Conservation (phyloP, 1,140 invertebrate genomes). For the Ceratina calcarata region DNA sequence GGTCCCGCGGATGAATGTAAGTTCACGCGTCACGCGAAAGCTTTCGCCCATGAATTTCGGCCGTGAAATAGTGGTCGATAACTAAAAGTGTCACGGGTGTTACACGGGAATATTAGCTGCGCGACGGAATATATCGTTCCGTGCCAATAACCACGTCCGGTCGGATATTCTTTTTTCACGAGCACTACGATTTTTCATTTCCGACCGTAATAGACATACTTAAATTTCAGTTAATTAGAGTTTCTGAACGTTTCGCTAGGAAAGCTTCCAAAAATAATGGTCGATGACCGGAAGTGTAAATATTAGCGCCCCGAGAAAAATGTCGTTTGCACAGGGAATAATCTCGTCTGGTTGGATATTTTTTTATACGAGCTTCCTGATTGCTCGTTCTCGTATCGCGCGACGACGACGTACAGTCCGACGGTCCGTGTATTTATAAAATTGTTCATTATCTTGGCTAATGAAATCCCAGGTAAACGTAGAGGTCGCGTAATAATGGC, state of each 20-base stretch:
- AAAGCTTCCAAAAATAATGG: background rate
- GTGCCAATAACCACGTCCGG: too few relatives aligned
- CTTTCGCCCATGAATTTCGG: background rate
- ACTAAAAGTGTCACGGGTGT: background rate
- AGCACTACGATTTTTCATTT: too few relatives aligned
- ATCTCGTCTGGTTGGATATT: background rate
- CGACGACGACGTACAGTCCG: background rate
- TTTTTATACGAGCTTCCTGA: background rate
- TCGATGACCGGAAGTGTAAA: background rate
- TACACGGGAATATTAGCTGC: background rate
- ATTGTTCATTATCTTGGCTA: slow-evolving; percentile 33
- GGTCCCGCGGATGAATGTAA: background rate
- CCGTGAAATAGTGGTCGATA: slow-evolving; percentile 1
- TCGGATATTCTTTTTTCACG: too few relatives aligned
- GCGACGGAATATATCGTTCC: background rate
- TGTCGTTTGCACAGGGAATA: background rate
- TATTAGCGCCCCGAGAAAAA: background rate
- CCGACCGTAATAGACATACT: too few relatives aligned
- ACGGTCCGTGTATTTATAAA: slow-evolving; percentile 13
- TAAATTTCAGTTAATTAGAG: too few relatives aligned
- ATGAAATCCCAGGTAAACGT: slow-evolving; percentile 27
- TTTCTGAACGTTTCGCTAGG: too few relatives aligned
- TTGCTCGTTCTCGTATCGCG: slow-evolving; percentile 9
- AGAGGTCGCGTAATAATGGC: slow-evolving; percentile 13
- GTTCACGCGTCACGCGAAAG: background rate